Evolutionary conservation across 1,140 invertebrate species (phyloP), one percentile per base, ranked within the genome.

Genomic region (Subanguina moxae): DNA sequence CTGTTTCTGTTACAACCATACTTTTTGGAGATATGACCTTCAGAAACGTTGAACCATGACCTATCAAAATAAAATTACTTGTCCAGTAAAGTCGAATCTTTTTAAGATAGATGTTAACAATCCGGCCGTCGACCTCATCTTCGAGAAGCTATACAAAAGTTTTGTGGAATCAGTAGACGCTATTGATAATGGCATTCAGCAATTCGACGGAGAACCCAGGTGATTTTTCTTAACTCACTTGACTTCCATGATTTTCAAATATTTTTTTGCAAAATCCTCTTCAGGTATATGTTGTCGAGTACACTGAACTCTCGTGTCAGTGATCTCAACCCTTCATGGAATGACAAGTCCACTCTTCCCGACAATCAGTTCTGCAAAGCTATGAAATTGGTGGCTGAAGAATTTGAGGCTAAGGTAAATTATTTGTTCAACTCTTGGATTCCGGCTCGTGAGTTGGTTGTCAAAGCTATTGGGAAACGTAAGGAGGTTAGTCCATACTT

Each of bases 161-260:
- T 21, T 52, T 52, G 88, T 98, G 21, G 88, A 91, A 85, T 94
- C 96, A 87, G 87, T 98, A 67, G 95, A 98, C 86, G 94, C 89
- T 5, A 90, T 96, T 67, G 95, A 98, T 83, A 98, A 98, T 87
- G 94, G 94, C 21, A 86, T 96, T 27, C 74, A 83, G 61, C 79
- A 82, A 85, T 88, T 84, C 83, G 88, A 90, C 67, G 90, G 87
- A n/a, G 87, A 89, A 80, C 89, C 90, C 25, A 84, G 81, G 85
- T 87, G 11, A 38, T 38, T 38, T 76, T 57, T 58, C n/a, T 23
- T 23, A 0, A 25, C 27, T 48, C n/a, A n/a, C 1, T 15, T 46
- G 1, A 43, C 1, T 7, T 15, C n/a, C 21, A 15, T 15, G 69
- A 19, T 1, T 30, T 19, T 27, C 17, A 67, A 21, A 13, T 25